Base-by-base conservation (phyloP, 2,888 invertebrate species). In the Osmoderma eremita region DNA sequence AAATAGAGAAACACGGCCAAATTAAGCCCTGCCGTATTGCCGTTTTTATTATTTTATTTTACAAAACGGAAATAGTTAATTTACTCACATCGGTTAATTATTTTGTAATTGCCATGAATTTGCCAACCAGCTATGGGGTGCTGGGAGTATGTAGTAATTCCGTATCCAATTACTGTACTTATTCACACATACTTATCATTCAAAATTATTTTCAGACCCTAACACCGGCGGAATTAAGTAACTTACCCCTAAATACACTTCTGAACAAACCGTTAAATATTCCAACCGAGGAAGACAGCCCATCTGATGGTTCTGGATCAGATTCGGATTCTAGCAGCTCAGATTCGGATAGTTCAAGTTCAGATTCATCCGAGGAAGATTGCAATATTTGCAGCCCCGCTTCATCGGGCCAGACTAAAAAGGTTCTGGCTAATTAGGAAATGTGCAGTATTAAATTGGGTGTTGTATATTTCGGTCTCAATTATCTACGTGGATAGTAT, bases 181-280 rank as follows among this genome's bases (percentile, higher is more conserved):
- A n/a, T n/a, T n/a, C n/a, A n/a, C n/a, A n/a, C n/a, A n/a, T n/a
- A n/a, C n/a, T n/a, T n/a, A n/a, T n/a, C n/a, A n/a, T n/a, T n/a
- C n/a, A n/a, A n/a, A n/a, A n/a, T n/a, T n/a, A n/a, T n/a, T 78
- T 77, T 6, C 72, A 82, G 80, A 77, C 77, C 30, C 97, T 94
- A 80, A 90, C 92, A 1, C 85, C 94, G 4, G 88, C 91, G 12
- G 95, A 98, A 82, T 84, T 98, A 66, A 92, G 94, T 78, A 94
- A 94, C 79, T 90, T 97, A 83, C 99, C 99, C 0, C 80, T 99
- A 56, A 97, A 95, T 81, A 97, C 98, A 6, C 92, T 93, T 69
- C 78, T 95, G 65, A 91, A 90, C 75, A 88, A 89, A 38, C 87
- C 86, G 4, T 82, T 86, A 76, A 82, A 83, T 80, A 81, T 80